Evolutionary conservation across 2,113 vertebrate species (phyloP), one percentile per base, ranked within the genome.

Genomic region (Pungitius pungitius): DNA sequence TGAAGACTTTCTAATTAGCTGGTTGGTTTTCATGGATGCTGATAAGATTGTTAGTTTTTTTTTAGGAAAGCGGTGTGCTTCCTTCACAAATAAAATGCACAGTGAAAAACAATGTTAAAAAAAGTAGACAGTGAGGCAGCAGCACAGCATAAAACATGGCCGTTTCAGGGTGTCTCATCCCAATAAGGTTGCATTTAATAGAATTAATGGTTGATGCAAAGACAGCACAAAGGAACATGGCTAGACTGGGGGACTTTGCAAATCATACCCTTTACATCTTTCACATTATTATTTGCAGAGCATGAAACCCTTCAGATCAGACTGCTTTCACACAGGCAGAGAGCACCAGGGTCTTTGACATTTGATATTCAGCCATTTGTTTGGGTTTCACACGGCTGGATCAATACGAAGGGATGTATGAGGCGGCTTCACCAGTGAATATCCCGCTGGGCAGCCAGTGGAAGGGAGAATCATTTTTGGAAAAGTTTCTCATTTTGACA

Each of bases 401-500:
- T 69, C 57, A 66, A 77, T 67, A 56, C 80, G 63, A 68, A 26
- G 12, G 17, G 58, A 77, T 80, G 67, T 52, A 69, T 78, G 45
- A 42, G 67, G 66, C 63, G 43, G 49, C 67, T 76, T 22, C 63
- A 56, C 33, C 35, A 13, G 58, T 71, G 59, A 65, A 68, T 26
- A 54, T 59, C 57, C 49, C 58, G 54, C 33, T 63, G 55, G n/a
- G 65, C 77, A 85, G 85, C 81, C 79, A 85, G 69, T 73, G 54
- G 40, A 49, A n/a, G 37, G 35, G 40, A 64, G 51, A 55, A 72
- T 84, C 12, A 72, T 75, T 87, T 88, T 73, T 75, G 80, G 75
- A 61, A 87, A 77, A 68, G 85, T 82, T 43, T 80, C 67, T 81
- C 71, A 84, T 88, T 85, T 63, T 73, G 77, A 52, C 73, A 68